A percentile compares a stretch with the other conserved stretches of the same genome.
phyloP scores from a whole-genome alignment of 2,888 invertebrate species.

The Drosophila cognata region DNA sequence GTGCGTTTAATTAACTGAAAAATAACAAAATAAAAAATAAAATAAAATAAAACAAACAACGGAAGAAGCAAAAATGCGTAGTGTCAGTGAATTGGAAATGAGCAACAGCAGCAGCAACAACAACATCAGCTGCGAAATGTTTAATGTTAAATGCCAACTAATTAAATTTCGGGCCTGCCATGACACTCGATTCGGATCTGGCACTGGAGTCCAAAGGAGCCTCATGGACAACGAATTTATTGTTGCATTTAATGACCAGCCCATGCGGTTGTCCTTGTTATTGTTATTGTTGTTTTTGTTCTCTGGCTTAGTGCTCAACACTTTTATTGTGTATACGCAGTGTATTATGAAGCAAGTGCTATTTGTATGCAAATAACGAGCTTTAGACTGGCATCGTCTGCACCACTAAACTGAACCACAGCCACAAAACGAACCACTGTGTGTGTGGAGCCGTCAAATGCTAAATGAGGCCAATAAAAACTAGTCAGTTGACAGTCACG shows the following conservation, averaged over 20 bases:
- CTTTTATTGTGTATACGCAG: conserved; percentile 74
- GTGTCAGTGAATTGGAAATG: conserved; percentile 43
- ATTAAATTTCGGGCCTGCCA: conserved; percentile 73
- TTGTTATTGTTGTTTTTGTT: conserved; percentile 15
- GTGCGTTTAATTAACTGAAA: conserved; percentile 80
- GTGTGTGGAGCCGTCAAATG: conserved; percentile 15
- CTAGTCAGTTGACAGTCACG: conserved; percentile 34
- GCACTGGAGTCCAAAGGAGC: conserved; percentile 8
- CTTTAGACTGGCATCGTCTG: conserved; percentile 19
- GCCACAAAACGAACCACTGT: conserved; percentile 49
- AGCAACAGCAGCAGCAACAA: conserved; percentile 19
- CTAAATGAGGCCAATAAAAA: conserved; percentile 63
- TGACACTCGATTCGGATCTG: conserved; percentile 45
- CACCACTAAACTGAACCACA: conserved; percentile 48
- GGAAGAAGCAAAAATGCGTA: conserved; percentile 32
- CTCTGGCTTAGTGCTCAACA: conserved; percentile 40
- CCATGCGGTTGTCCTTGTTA: conserved; percentile 60
- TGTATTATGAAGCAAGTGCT: conserved; percentile 57
- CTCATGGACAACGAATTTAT: conserved; percentile 60
- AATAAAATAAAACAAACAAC: conserved; percentile 36
- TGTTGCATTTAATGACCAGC: conserved; percentile 73
- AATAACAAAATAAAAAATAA: conserved; percentile 52
- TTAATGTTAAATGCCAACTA: conserved; percentile 78
- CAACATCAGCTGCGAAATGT: conserved; percentile 52
- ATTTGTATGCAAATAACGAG: conserved; percentile 58